A percentile compares a stretch with the other conserved stretches of the same genome.
Conservation (phyloP, 2,888 invertebrate species). For the Syritta pipiens region DNA sequence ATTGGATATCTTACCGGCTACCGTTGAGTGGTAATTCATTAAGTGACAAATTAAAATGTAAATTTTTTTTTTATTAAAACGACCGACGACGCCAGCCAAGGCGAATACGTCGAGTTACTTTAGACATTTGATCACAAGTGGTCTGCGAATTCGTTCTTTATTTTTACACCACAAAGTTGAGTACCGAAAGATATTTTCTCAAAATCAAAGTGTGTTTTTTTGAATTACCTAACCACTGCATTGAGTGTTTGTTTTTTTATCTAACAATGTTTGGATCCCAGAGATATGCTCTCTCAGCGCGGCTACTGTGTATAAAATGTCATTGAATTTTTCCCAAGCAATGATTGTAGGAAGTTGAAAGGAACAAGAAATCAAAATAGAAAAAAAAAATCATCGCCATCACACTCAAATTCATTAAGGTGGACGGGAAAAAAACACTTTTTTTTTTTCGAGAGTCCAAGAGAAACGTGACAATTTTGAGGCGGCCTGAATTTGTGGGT, state of each 20-base stretch:
- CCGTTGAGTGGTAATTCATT: slow-evolving; percentile 40
- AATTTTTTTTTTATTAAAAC: slow-evolving; percentile 7
- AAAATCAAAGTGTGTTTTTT: slow-evolving; percentile 53
- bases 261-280: slow-evolving; percentile 57
- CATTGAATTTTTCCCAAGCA: slow-evolving; percentile 39
- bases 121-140: too few relatives aligned
- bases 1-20: slow-evolving; percentile 12
- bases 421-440: not conserved
- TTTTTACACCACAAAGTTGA: too few relatives aligned
- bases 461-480: slow-evolving; percentile 56
- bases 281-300: slow-evolving; percentile 17
- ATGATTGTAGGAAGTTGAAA: slow-evolving; percentile 39
- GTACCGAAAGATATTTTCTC: slow-evolving; percentile 15
- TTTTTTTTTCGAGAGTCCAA: slow-evolving; percentile 26
- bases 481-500: slow-evolving; percentile 42
- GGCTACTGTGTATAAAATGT: slow-evolving; percentile 51
- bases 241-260: slow-evolving; percentile 62
- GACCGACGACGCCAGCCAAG: slow-evolving; percentile 3
- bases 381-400: not conserved
- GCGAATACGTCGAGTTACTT: too few relatives aligned
- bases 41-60: slow-evolving; percentile 19
- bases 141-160: slow-evolving; percentile 31
- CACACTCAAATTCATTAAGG: slow-evolving; percentile 43
- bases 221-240: slow-evolving; percentile 47
- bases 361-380: not conserved